These are phyloP conservation scores for Agriopis aurantiaria DNA, from an alignment of 2,888 invertebrate species.

Conservation along the genomic window DNA sequence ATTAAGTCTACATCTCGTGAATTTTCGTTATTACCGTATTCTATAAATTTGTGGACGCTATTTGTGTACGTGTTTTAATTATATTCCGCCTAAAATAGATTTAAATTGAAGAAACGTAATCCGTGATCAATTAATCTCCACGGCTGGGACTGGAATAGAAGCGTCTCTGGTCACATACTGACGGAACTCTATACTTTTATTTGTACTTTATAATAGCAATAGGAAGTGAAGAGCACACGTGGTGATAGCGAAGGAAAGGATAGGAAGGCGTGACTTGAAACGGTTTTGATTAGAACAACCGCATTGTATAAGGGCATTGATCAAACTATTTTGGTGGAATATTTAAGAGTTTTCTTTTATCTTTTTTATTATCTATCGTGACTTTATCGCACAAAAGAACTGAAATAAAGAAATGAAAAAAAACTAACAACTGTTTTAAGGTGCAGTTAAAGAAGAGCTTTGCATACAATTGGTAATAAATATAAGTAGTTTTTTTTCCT, in stretches of 20 bases:
- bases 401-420: too few relatives aligned
- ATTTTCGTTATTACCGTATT: not conserved
- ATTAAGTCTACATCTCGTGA: too few relatives aligned
- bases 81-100: slow-evolving; percentile 31
- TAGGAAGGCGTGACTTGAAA: not conserved
- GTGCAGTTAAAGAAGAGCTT: too few relatives aligned
- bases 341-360: too few relatives aligned
- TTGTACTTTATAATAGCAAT: slow-evolving; percentile 65
- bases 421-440: too few relatives aligned
- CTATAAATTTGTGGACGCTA: not conserved
- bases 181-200: slow-evolving; percentile 68
- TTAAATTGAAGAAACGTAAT: slow-evolving; percentile 43
- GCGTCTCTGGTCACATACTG: slow-evolving; percentile 60
- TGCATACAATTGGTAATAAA: too few relatives aligned
- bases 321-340: too few relatives aligned
- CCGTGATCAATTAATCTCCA: slow-evolving; percentile 44
- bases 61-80: not conserved
- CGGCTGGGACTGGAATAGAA: slow-evolving; percentile 43
- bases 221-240: slow-evolving; percentile 37
- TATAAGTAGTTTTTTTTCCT: too few relatives aligned
- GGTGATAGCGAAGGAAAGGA: slow-evolving; percentile 6
- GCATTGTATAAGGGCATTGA: too few relatives aligned
- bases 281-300: not conserved
- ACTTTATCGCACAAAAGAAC: too few relatives aligned
- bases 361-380: too few relatives aligned